Evolutionary conservation across 2,888 invertebrate genomes (phyloP).

Genomic region (Epinotia brunnichana): DNA sequence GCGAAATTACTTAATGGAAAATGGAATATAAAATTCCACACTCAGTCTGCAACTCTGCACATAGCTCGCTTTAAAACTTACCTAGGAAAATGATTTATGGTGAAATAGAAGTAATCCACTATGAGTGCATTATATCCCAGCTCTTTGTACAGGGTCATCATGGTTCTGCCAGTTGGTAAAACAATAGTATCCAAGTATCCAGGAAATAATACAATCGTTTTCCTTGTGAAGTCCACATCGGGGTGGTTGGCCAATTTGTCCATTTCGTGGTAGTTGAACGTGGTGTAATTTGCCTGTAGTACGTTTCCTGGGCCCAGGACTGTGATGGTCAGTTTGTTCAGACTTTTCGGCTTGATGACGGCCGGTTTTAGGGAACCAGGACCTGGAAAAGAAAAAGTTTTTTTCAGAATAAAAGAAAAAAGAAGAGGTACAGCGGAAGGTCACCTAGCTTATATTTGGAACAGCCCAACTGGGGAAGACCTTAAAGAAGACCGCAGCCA

Average conservation of each 20-base stretch:
- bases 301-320: slow-evolving; percentile 11
- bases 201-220: slow-evolving; percentile 38
- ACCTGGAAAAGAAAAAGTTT: slow-evolving; percentile 22
- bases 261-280: slow-evolving; percentile 15
- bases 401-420: not conserved
- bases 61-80: not conserved
- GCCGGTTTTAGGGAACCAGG: slow-evolving; percentile 25
- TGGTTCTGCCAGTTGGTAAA: slow-evolving; percentile 20
- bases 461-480: too few species aligned
- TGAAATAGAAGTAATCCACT: slow-evolving; percentile 32
- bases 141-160: slow-evolving; percentile 30
- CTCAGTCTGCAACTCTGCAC: too few species aligned
- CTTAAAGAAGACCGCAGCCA: too few species aligned
- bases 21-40: too few species aligned
- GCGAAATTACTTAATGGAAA: too few species aligned
- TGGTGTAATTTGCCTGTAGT: slow-evolving; percentile 2
- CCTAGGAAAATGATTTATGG: slow-evolving; percentile 2
- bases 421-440: too few species aligned
- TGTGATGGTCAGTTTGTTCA: slow-evolving; percentile 8
- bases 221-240: slow-evolving; percentile 26
- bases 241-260: slow-evolving; percentile 28
- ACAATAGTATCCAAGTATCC: slow-evolving; percentile 42
- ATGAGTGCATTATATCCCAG: slow-evolving; percentile 43
- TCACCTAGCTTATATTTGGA: too few species aligned
- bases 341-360: slow-evolving; percentile 5